phyloP scores from a whole-genome alignment of 2,113 vertebrate genomes.

The Nothocercus nigrocapillus region DNA sequence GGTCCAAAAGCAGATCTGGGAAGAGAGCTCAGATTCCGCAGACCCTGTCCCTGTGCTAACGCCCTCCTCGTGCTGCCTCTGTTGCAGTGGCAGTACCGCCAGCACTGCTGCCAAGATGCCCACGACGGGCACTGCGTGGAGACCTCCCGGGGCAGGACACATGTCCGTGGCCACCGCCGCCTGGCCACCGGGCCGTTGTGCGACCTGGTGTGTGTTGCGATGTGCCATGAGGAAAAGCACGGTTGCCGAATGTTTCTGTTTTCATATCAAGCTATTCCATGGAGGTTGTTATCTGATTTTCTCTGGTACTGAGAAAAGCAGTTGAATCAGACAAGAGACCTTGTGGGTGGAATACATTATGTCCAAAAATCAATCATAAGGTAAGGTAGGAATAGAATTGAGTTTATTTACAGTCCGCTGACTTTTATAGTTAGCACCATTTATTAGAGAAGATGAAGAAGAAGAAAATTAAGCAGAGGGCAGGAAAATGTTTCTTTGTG shows the following conservation, averaged over 20 bases:
- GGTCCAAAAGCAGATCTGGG: background rate
- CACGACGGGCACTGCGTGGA: background rate
- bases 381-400: constrained; percentile 43
- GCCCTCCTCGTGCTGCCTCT: background rate
- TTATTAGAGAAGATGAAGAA: constrained; percentile 56
- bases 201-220: background rate
- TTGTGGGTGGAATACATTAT: constrained; percentile 62
- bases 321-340: constrained; percentile 58
- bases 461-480: constrained; percentile 52
- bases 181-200: background rate
- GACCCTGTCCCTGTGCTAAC: fast-evolving
- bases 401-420: constrained; percentile 57
- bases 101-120: background rate
- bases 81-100: background rate
- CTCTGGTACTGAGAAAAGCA: constrained; percentile 21
- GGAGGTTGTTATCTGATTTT: constrained; percentile 49
- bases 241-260: constrained; percentile 34
- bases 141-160: background rate
- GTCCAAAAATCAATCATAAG: constrained; percentile 58
- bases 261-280: constrained; percentile 27
- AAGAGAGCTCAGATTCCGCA: background rate
- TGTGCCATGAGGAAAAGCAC: background rate
- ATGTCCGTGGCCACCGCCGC: fast-evolving
- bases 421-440: constrained; percentile 58
- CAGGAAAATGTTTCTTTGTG: constrained; percentile 28